phyloP scores from a whole-genome alignment of 2,797 vertebrate species.

The Leuciscus waleckii region DNA sequence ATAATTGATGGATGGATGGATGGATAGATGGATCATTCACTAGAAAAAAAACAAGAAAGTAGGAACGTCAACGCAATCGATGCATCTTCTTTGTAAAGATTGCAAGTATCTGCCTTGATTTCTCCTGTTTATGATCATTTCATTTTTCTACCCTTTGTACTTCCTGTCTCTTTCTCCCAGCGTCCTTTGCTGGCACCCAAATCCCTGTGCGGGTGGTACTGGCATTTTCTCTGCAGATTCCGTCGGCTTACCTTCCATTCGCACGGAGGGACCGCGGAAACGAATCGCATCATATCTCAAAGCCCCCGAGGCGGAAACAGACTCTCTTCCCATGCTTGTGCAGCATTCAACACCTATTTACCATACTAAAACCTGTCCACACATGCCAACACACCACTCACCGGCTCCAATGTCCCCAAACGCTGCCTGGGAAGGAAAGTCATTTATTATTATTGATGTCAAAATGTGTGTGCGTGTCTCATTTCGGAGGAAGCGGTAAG shows the following conservation, averaged over 20 bases:
- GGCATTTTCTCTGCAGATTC: constrained; percentile 56
- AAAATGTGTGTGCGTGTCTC: constrained; percentile 44
- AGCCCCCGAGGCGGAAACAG: constrained; percentile 59
- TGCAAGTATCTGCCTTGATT: not conserved
- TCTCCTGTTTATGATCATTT: not conserved
- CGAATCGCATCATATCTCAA: constrained; percentile 62
- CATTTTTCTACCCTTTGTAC: constrained; percentile 1
- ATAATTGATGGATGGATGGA: too few relatives aligned
- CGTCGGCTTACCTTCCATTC: constrained; percentile 62
- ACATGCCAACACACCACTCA: constrained; percentile 52
- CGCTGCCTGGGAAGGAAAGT: constrained; percentile 48
- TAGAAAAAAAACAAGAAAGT: not conserved
- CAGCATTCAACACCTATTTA: constrained; percentile 61
- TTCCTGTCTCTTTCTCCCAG: constrained; percentile 40
- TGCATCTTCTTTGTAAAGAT: not conserved
- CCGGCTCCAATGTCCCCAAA: constrained; percentile 44
- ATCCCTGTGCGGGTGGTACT: constrained; percentile 57
- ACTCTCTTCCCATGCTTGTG: constrained; percentile 46
- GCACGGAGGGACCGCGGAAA: constrained; percentile 55
- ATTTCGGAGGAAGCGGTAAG: constrained; percentile 44
- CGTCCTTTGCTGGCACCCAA: constrained; percentile 52
- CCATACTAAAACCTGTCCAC: constrained; percentile 54
- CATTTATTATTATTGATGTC: constrained; percentile 62
- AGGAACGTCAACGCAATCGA: not conserved
- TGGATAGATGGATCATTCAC: not conserved